Evolutionary conservation across 2,113 vertebrate genomes (phyloP).

Genomic region (Neofelis nebulosa): DNA sequence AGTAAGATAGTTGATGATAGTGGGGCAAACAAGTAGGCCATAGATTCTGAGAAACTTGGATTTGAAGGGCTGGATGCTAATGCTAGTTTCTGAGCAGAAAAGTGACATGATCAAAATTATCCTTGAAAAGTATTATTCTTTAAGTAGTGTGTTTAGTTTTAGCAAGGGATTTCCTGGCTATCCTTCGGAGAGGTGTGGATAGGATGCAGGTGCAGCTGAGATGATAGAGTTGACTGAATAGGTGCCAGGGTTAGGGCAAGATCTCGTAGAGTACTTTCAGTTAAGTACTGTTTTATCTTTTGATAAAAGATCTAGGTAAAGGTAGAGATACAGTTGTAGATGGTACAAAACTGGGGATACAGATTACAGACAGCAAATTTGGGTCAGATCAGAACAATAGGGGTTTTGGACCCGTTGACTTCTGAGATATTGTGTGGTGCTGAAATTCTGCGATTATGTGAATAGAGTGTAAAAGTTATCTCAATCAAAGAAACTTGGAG

Average conservation of each 20-base stretch:
- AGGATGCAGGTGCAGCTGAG: neutral
- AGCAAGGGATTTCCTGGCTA: neutral
- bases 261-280: neutral
- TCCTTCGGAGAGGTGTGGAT: neutral
- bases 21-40: neutral
- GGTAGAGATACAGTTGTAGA: neutral
- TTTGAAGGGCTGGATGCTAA: neutral
- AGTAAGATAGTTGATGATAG: neutral
- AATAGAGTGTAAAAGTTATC: neutral
- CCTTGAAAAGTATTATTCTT: neutral
- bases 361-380: neutral
- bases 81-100: slow-evolving; percentile 9
- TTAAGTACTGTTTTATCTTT: neutral
- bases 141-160: neutral
- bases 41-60: neutral
- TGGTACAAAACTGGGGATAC: neutral
- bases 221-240: neutral
- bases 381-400: neutral
- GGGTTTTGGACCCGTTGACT: neutral
- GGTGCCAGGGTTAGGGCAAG: neutral
- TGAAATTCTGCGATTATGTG: neutral
- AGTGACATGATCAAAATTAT: neutral
- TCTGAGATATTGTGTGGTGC: neutral
- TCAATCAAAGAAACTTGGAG: neutral
- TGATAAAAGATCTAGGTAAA: neutral